Evolutionary conservation across 2,797 vertebrate genomes (phyloP).

Genomic region (Chrysocyon brachyurus): DNA sequence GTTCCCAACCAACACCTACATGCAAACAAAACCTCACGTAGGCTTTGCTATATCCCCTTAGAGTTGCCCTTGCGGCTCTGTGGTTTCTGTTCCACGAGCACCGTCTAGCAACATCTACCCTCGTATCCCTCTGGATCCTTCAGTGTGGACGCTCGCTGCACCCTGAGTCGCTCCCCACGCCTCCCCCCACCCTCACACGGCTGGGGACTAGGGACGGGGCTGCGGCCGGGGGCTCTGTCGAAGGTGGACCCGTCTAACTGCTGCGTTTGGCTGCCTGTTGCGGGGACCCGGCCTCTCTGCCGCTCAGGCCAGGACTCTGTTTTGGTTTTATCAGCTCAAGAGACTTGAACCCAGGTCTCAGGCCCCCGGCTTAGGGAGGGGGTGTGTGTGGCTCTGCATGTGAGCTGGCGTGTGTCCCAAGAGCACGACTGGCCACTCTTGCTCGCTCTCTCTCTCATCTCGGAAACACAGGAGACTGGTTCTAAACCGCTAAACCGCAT

Average conservation of each 20-base stretch:
- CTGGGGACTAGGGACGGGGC: neutral
- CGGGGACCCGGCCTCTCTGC: neutral
- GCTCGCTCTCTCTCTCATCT: neutral
- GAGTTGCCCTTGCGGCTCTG: neutral
- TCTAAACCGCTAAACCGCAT: slow-evolving; percentile 51
- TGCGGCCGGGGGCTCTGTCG: neutral
- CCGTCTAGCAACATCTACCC: neutral
- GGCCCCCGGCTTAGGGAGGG: neutral
- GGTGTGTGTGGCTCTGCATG: neutral
- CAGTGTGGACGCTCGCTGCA: neutral
- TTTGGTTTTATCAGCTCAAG: neutral
- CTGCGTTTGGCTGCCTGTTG: neutral
- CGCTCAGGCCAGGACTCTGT: neutral
- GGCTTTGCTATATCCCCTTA: neutral
- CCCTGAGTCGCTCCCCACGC: neutral
- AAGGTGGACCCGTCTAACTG: neutral
- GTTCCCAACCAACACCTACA: neutral
- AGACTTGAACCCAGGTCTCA: slow-evolving; percentile 14
- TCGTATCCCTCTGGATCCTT: neutral
- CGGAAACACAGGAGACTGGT: slow-evolving; percentile 29
- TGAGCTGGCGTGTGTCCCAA: fast-evolving
- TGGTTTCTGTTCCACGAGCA: neutral
- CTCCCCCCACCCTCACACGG: too few relatives aligned
- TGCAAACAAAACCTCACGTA: neutral
- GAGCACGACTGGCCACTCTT: neutral